Evolutionary conservation across 2,888 invertebrate species (phyloP).

Genomic region (Dilophus febrilis): DNA sequence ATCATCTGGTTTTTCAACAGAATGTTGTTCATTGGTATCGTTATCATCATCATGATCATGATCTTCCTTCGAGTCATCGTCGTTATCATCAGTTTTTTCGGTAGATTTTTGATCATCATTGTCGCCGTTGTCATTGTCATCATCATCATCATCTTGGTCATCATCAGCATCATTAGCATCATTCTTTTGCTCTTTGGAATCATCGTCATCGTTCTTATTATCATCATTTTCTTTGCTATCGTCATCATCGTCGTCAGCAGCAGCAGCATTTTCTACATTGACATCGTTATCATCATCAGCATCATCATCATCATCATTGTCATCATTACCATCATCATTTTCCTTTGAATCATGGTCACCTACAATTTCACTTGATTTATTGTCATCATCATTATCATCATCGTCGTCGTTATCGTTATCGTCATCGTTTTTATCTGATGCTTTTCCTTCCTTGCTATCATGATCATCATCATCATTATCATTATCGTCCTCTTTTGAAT

Average conservation of each 20-base stretch:
- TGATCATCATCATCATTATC: background rate
- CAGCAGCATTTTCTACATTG: slow-evolving; percentile 6
- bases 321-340: background rate
- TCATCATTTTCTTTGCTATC: slow-evolving; percentile 21
- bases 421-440: background rate
- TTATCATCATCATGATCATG: slow-evolving; percentile 23
- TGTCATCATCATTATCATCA: background rate
- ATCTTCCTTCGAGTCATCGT: slow-evolving; percentile 13
- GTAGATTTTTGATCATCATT: slow-evolving; percentile 17
- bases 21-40: slow-evolving; percentile 19
- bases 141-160: slow-evolving; percentile 23
- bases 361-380: background rate
- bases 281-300: slow-evolving; percentile 5
- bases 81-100: slow-evolving; percentile 11
- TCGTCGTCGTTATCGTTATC: background rate
- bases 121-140: slow-evolving; percentile 11
- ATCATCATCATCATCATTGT: slow-evolving; percentile 1
- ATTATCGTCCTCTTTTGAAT: slow-evolving; percentile 3
- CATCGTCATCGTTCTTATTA: slow-evolving; percentile 32
- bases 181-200: slow-evolving; percentile 20
- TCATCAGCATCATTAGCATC: slow-evolving; percentile 26
- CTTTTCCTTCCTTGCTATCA: background rate
- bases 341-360: background rate
- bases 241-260: slow-evolving; percentile 12
- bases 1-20: slow-evolving; percentile 14